Percentiles rank a stretch among this genome's conserved stretches.
Conservation (phyloP, 2,888 invertebrate genomes). For the Drosophila cognata region DNA sequence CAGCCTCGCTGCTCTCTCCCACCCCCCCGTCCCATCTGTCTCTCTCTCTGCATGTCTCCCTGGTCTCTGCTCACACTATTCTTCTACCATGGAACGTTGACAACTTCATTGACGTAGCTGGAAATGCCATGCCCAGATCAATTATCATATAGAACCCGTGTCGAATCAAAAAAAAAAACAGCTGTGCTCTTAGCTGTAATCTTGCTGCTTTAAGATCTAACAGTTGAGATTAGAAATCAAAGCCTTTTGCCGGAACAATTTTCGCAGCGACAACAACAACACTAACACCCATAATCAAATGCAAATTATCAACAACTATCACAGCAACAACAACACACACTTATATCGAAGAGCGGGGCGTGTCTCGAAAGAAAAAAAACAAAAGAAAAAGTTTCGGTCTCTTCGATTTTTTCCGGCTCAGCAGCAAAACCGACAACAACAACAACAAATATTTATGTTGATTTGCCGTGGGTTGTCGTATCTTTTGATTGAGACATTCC, state of each 20-base stretch:
- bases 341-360: conserved; percentile 55
- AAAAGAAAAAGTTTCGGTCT: conserved; percentile 73
- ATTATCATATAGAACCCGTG: conserved; percentile 71
- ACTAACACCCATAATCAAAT: conserved; percentile 68
- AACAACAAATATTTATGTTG: conserved; percentile 66
- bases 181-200: conserved; percentile 49
- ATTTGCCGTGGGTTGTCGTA: conserved; percentile 74
- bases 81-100: conserved; percentile 54
- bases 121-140: conserved; percentile 40
- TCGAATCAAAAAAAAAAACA: conserved; percentile 28
- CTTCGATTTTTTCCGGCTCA: conserved; percentile 55
- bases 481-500: conserved; percentile 78
- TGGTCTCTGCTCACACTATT: not conserved
- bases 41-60: not conserved
- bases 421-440: conserved; percentile 35
- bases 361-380: conserved; percentile 59
- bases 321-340: conserved; percentile 35
- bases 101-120: conserved; percentile 53
- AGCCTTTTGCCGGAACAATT: conserved; percentile 75
- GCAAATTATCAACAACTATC: conserved; percentile 72
- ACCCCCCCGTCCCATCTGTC: not conserved
- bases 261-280: conserved; percentile 64
- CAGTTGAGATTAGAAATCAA: conserved; percentile 69
- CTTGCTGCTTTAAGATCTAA: conserved; percentile 66
- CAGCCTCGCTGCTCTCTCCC: not conserved